These are phyloP conservation scores for Liolophura sinensis DNA, from an alignment of 1,140 invertebrate species.

Conservation along the genomic window DNA sequence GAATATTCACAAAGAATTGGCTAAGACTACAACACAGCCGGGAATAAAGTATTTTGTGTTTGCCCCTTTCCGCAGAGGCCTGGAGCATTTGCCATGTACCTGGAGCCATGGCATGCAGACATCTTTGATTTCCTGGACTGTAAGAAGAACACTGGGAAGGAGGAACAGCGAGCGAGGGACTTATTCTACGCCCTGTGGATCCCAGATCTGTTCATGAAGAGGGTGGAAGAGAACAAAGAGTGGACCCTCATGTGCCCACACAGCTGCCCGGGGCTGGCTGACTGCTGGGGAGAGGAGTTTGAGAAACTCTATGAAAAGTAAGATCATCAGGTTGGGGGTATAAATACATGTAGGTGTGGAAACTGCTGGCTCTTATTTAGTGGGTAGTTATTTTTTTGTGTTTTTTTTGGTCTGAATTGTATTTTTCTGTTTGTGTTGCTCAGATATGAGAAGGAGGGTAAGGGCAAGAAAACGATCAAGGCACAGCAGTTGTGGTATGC, in stretches of 20 bases:
- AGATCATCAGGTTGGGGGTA: constrained; percentile 6
- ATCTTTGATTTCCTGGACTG: constrained; percentile 94
- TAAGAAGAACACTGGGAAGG: constrained; percentile 78
- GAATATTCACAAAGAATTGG: no score
- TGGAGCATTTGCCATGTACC: constrained; percentile 98
- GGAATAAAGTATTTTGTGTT: background rate
- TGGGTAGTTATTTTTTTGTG: background rate
- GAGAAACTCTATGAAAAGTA: constrained; percentile 82
- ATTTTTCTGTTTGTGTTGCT: constrained; percentile 16
- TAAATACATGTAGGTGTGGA: no score
- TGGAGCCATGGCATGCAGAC: constrained; percentile 99
- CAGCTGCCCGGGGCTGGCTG: constrained; percentile 85
- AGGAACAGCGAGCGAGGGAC: constrained; percentile 74
- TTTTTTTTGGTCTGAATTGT: background rate
- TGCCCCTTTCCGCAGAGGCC: constrained; percentile 69
- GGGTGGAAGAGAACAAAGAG: constrained; percentile 82
- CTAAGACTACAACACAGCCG: no score
- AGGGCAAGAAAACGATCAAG: constrained; percentile 74
- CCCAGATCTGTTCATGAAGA: constrained; percentile 97
- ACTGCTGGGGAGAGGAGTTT: constrained; percentile 95
- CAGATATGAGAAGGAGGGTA: constrained; percentile 84
- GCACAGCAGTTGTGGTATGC: constrained; percentile 93
- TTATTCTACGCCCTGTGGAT: constrained; percentile 99
- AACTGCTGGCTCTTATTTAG: no score
- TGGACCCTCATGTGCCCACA: constrained; percentile 99